Base-by-base conservation (phyloP, 2,888 invertebrate genomes). In the Panopea generosa region DNA sequence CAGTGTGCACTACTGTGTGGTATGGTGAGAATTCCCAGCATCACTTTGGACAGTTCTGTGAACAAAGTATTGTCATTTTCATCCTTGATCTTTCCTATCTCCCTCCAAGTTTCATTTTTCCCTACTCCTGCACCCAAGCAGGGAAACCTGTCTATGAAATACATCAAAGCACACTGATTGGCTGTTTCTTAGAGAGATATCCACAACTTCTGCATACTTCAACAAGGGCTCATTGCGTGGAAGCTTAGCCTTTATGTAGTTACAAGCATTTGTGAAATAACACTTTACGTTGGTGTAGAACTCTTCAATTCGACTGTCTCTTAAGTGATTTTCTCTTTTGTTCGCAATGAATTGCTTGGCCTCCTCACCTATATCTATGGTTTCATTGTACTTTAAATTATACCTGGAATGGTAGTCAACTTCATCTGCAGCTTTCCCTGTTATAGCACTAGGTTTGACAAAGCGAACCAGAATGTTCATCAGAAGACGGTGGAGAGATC, bases 1-100 rank as follows among this genome's bases (percentile, higher is more conserved):
- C 84, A 80, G 33, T 76, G 77, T 11, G 82, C 75, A 75, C 71
- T 76, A 49, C 68, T 67, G 65, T 84, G 83, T 27, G 80, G 83
- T 1, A 83, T 80, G 11, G 77, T 84, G 47, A 84, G 22, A 47
- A 78, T 76, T n/a, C 57, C 56, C 27, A 63, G 24, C 82, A 84
- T 82, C 1, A 82, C 66, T 1, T 33, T 20, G 6, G 73, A 16
- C 16, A 84, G 33, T 4, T 73, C 43, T 20, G 24, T 22, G 33
- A 73, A 84, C 38, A 56, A 18, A 33, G 4, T 0, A 29, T 57
- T 40, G 6, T 49, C 71, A 20, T 67, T 65, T n/a, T 71, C 79
- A 69, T 67, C 72, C 24, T 45, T 72, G 22, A 80, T 0, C 24
- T 56, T 38, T 4, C 65, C 75, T 26, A 77, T 67, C 14, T 38